These are phyloP conservation scores for Psittacula cyanocephala DNA, from an alignment of 2,113 vertebrate genomes.

Conservation along the genomic window DNA sequence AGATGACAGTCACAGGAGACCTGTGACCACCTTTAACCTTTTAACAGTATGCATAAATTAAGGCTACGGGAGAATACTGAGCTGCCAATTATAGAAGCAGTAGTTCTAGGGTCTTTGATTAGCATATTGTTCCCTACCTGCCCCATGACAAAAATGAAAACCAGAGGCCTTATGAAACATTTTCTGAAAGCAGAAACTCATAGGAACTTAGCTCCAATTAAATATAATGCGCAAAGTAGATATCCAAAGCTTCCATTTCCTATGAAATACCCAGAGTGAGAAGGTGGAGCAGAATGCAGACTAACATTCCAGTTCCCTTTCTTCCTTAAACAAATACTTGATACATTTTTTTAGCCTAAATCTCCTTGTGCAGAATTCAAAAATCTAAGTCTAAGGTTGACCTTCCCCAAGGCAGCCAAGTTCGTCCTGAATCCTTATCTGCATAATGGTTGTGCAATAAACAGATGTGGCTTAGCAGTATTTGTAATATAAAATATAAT, in stretches of 20 bases:
- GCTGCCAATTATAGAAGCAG: constrained; percentile 32
- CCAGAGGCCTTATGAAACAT: neutral
- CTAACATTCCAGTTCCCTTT: neutral
- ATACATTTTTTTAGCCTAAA: neutral
- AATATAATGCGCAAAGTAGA: neutral
- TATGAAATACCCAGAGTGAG: neutral
- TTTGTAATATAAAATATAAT: neutral
- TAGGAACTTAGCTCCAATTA: neutral
- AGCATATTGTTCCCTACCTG: constrained; percentile 18
- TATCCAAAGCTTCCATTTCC: neutral
- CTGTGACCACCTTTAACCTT: constrained; percentile 50
- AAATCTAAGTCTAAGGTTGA: neutral
- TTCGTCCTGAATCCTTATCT: constrained; percentile 17
- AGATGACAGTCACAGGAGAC: constrained; percentile 46
- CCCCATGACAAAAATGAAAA: constrained; percentile 5
- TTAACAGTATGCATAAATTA: constrained; percentile 29
- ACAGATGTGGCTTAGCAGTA: constrained; percentile 4
- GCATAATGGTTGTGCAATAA: constrained; percentile 36
- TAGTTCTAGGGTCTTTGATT: constrained; percentile 28
- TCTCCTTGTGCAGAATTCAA: neutral
- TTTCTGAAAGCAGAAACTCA: neutral
- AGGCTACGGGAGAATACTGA: constrained; percentile 7
- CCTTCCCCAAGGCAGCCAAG: constrained; percentile 25
- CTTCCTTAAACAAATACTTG: neutral
- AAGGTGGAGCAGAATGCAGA: neutral